Conservation (phyloP, 1,140 invertebrate species). For the Trigoniulus corallinus region DNA sequence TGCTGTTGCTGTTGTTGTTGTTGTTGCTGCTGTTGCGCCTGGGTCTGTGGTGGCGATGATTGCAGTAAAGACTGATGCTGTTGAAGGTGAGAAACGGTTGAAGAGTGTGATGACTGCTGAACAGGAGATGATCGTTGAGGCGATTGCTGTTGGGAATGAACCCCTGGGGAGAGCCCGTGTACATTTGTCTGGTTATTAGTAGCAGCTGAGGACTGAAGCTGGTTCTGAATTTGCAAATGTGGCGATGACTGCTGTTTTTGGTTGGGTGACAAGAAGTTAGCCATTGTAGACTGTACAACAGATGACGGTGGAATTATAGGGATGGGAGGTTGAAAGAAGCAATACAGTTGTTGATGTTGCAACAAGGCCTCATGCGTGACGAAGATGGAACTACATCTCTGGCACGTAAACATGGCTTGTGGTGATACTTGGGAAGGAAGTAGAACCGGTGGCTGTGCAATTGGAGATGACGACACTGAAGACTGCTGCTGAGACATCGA, state of each 20-base stretch:
- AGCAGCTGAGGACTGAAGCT: conserved; percentile 19
- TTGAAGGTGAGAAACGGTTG: conserved; percentile 15
- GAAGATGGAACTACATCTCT: conserved; percentile 58
- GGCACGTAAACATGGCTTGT: conserved; percentile 39
- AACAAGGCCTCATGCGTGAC: conserved; percentile 58
- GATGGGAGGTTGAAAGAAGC: conserved; percentile 47
- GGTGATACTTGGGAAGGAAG: conserved; percentile 13
- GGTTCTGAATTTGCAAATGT: conserved; percentile 4
- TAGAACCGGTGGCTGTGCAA: conserved; percentile 11
- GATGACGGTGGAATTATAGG: conserved; percentile 33
- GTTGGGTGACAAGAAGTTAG: conserved; percentile 1
- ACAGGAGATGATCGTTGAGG: conserved; percentile 6
- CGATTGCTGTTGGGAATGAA: conserved; percentile 18
- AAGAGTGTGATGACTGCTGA: no score
- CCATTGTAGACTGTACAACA: background rate
- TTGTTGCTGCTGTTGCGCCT: conserved; percentile 3
- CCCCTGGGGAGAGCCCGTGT: conserved; percentile 1
- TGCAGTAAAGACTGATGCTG: background rate
- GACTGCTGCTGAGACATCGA: conserved; percentile 8
- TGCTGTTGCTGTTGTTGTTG: conserved; percentile 8
- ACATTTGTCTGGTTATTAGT: conserved; percentile 15
- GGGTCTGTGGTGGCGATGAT: conserved; percentile 1
- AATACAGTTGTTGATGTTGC: conserved; percentile 65
- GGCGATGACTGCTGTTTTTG: conserved; percentile 5
- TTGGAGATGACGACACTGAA: conserved; percentile 12